These are phyloP conservation scores for Argyresthia albistria DNA, from an alignment of 2,888 invertebrate genomes.

Conservation along the genomic window DNA sequence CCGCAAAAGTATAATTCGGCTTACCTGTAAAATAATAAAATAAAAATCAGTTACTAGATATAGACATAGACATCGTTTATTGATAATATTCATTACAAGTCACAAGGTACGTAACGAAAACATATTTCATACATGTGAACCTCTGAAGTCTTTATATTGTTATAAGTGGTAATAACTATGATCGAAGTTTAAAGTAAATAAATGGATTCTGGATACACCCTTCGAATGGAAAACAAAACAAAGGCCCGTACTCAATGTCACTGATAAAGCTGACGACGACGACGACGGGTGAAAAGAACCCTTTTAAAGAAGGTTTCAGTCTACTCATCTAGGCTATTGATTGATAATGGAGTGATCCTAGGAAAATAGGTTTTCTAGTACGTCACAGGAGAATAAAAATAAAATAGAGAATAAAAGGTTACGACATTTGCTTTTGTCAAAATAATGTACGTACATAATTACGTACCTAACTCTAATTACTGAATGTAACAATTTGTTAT, in stretches of 20 bases:
- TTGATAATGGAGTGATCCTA: background rate
- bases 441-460: no score
- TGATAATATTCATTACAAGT: no score
- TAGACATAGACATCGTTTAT: no score
- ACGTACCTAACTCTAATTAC: no score
- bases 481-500: no score
- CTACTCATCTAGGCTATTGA: background rate
- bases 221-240: slow-evolving; percentile 9
- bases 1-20: no score
- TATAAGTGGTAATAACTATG: no score
- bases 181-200: no score
- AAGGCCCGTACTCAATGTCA: slow-evolving; percentile 18
- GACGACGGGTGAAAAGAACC: slow-evolving; percentile 16
- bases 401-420: no score
- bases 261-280: slow-evolving; percentile 22
- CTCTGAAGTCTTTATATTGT: no score
- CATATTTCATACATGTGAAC: background rate
- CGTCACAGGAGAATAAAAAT: background rate
- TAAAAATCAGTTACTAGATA: background rate
- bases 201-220: background rate
- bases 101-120: background rate
- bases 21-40: background rate
- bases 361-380: background rate
- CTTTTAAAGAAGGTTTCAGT: slow-evolving; percentile 7
- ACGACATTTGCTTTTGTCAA: no score